Evolutionary conservation across 2,888 invertebrate genomes (phyloP).

Genomic region (Azorinus chamasolen): DNA sequence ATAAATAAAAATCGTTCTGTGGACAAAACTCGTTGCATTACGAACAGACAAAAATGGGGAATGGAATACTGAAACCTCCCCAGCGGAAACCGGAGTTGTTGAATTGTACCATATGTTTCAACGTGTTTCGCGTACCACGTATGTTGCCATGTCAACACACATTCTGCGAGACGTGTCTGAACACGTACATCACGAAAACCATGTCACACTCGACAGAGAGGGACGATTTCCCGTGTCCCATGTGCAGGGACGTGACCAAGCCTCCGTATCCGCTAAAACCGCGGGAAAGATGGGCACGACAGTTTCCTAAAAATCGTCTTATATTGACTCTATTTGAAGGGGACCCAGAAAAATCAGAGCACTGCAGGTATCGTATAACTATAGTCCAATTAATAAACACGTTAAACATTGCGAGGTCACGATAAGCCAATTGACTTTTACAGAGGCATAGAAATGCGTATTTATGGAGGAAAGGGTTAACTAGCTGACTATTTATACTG

Average conservation of each 20-base stretch:
- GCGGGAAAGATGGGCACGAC: constrained; percentile 52
- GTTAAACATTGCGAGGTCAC: too few relatives aligned
- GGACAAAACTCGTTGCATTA: too few relatives aligned
- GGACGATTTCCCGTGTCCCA: constrained; percentile 47
- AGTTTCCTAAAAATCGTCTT: constrained; percentile 58
- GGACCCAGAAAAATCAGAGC: constrained; percentile 40
- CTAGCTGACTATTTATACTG: too few relatives aligned
- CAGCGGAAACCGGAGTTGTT: constrained; percentile 34
- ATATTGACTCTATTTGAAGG: constrained; percentile 54
- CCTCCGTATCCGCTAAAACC: constrained; percentile 32
- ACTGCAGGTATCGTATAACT: constrained; percentile 46
- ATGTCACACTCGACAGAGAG: constrained; percentile 14
- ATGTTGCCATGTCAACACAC: constrained; percentile 63
- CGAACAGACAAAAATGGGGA: constrained; percentile 34
- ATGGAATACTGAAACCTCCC: constrained; percentile 18
- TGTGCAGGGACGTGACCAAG: constrained; percentile 39
- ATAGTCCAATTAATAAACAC: too few relatives aligned
- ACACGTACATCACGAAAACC: constrained; percentile 45
- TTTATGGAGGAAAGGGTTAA: too few relatives aligned
- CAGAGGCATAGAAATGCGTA: too few relatives aligned
- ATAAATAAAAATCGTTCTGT: too few relatives aligned
- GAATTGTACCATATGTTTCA: constrained; percentile 60
- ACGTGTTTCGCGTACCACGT: constrained; percentile 50
- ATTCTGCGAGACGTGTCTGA: constrained; percentile 52
- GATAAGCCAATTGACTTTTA: too few relatives aligned